These are phyloP conservation scores for Nymphalis polychloros DNA, from an alignment of 2,888 invertebrate genomes.

Conservation along the genomic window DNA sequence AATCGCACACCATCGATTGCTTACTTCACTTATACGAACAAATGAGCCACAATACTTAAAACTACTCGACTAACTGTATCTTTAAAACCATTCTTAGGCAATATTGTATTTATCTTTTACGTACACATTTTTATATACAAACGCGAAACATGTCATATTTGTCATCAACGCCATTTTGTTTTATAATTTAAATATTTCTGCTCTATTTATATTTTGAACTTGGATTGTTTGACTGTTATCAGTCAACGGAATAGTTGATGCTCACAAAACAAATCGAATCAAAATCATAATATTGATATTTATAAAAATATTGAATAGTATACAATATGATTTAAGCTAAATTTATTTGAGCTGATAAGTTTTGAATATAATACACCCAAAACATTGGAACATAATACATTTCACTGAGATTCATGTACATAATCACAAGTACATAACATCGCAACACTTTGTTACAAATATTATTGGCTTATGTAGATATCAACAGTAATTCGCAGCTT, in stretches of 20 bases:
- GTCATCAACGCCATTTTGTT: too few relatives aligned
- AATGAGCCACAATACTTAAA: conserved; percentile 44
- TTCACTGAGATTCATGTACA: conserved; percentile 17
- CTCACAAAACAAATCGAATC: too few relatives aligned
- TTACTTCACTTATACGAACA: conserved; percentile 64
- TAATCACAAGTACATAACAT: conserved; percentile 8
- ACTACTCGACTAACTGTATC: conserved; percentile 42
- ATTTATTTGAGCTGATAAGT: conserved; percentile 55
- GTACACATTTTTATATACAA: too few relatives aligned
- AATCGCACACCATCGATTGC: conserved; percentile 9
- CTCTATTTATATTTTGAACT: too few relatives aligned
- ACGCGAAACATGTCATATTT: too few relatives aligned
- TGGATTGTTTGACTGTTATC: too few relatives aligned
- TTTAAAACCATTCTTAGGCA: too few relatives aligned
- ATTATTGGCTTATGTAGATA: conserved; percentile 10
- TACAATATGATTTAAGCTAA: conserved; percentile 29
- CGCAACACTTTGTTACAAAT: background rate
- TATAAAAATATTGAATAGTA: too few relatives aligned
- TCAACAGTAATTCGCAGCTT: conserved; percentile 5
- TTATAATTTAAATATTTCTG: too few relatives aligned
- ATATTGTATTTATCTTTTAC: too few relatives aligned
- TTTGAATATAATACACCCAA: conserved; percentile 6
- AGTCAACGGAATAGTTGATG: too few relatives aligned
- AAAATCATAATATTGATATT: too few relatives aligned
- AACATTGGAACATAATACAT: conserved; percentile 30